Percentiles rank a stretch among this genome's conserved stretches.
Conservation (phyloP, 2,888 invertebrate species). For the Pteria penguin region DNA sequence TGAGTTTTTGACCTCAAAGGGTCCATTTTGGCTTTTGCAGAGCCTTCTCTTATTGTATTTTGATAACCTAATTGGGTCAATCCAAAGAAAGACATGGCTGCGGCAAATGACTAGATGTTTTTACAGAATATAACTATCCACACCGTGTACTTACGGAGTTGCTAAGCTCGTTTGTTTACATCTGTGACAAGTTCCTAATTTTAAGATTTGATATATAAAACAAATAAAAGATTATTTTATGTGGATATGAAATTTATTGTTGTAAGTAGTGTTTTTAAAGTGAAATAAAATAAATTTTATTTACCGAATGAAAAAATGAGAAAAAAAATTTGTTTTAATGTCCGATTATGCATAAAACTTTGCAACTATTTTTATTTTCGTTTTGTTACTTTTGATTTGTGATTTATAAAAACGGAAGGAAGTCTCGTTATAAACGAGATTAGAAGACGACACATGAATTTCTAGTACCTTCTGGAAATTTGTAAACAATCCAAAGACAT, state of each 20-base stretch:
- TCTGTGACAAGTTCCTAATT: slow-evolving; percentile 13
- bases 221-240: neutral
- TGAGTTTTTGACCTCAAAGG: slow-evolving; percentile 66
- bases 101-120: neutral
- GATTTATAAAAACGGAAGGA: neutral
- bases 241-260: no score
- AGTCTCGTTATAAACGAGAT: neutral
- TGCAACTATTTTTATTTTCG: no score
- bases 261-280: no score
- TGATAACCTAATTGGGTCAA: slow-evolving; percentile 78
- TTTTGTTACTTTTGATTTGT: no score
- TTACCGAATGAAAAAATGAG: no score
- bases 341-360: no score
- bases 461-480: slow-evolving; percentile 17
- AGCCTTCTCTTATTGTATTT: slow-evolving; percentile 74
- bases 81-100: slow-evolving; percentile 78
- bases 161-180: slow-evolving; percentile 51
- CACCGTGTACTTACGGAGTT: slow-evolving; percentile 41
- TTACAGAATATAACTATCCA: neutral
- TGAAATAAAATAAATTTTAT: no score
- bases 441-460: neutral
- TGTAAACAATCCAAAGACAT: slow-evolving; percentile 6
- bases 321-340: no score
- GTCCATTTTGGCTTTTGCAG: slow-evolving; percentile 62
- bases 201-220: slow-evolving; percentile 1